Percentiles rank a stretch among this genome's conserved stretches.
These are phyloP conservation scores for Pandemis cinnamomeana DNA, from an alignment of 2,888 invertebrate genomes.

Conservation along the genomic window DNA sequence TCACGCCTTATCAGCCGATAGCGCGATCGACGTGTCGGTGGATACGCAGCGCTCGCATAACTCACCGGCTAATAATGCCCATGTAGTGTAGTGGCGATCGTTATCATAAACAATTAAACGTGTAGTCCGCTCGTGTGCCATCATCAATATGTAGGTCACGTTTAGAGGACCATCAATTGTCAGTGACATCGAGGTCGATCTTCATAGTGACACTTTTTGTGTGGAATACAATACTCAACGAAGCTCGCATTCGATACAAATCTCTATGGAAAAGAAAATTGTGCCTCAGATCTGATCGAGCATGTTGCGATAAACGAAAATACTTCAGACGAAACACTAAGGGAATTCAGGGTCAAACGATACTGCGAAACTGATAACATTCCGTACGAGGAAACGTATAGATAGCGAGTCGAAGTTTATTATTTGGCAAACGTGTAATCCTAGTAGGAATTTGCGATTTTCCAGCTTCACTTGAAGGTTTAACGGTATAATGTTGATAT, in stretches of 20 bases:
- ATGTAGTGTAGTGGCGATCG: background rate
- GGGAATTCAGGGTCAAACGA: background rate
- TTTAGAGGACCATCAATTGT: background rate
- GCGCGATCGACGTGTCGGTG: background rate
- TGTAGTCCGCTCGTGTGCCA: background rate
- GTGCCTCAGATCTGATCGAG: background rate
- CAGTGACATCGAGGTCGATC: background rate
- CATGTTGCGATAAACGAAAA: background rate
- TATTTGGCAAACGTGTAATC: background rate
- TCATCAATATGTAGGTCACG: background rate
- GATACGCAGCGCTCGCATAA: background rate
- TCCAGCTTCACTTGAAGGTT: background rate
- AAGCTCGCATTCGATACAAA: background rate
- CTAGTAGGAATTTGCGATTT: background rate
- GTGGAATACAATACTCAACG: background rate
- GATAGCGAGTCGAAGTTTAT: background rate
- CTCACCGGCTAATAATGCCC: background rate
- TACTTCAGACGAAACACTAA: background rate
- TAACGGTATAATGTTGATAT: background rate
- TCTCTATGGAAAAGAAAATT: background rate
- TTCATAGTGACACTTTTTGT: background rate
- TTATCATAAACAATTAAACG: background rate
- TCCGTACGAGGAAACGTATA: background rate
- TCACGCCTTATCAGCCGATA: conserved; percentile 1
- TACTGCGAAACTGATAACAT: background rate